Conservation (phyloP, 1,140 invertebrate genomes). For the Hyles vespertilio region DNA sequence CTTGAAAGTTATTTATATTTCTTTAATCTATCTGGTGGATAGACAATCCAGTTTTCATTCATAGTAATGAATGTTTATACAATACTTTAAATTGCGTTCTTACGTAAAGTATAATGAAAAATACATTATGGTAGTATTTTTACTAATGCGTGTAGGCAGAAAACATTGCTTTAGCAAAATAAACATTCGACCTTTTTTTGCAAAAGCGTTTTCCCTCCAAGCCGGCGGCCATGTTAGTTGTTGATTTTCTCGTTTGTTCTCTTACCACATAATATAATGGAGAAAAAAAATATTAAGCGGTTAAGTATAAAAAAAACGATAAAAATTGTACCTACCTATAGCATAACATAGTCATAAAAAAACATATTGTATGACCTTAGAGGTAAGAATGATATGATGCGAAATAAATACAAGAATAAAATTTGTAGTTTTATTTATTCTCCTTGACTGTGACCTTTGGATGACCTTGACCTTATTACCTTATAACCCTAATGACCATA, state of each 20-base stretch:
- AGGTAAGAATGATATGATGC: slow-evolving; percentile 51
- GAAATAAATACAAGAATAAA: slow-evolving; percentile 49
- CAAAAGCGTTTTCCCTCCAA: background rate
- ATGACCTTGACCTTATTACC: too few species aligned
- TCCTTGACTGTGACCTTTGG: background rate
- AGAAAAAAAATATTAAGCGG: slow-evolving; percentile 12
- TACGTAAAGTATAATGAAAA: background rate
- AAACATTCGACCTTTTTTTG: background rate
- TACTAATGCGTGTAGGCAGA: background rate
- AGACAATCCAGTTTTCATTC: too few species aligned
- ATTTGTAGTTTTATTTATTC: slow-evolving; percentile 51
- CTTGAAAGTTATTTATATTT: too few species aligned
- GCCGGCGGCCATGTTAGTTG: slow-evolving; percentile 1
- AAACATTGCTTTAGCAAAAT: background rate
- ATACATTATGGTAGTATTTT: background rate
- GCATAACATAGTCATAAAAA: slow-evolving; percentile 45
- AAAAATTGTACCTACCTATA: slow-evolving; percentile 66
- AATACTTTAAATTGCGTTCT: too few species aligned
- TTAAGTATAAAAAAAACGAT: slow-evolving; percentile 40
- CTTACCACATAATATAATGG: slow-evolving; percentile 11
- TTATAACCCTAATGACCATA: too few species aligned
- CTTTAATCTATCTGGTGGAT: too few species aligned
- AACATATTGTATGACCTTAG: slow-evolving; percentile 43
- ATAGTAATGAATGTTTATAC: too few species aligned
- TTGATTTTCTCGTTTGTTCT: slow-evolving; percentile 10